These are phyloP conservation scores for Lordiphosa fenestrarum DNA, from an alignment of 2,888 invertebrate species.

Conservation along the genomic window DNA sequence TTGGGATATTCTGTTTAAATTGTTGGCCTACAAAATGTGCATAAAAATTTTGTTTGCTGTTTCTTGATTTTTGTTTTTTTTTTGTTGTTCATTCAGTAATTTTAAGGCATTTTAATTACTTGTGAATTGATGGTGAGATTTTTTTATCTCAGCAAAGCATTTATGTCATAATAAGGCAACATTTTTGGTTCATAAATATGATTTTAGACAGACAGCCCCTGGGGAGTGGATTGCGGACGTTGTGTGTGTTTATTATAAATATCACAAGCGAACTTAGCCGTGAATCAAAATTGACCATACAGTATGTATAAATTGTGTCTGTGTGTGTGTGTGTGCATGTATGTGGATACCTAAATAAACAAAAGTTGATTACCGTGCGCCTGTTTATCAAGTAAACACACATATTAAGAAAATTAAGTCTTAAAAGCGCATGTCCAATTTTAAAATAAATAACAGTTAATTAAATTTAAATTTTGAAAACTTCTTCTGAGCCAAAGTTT, in stretches of 20 bases:
- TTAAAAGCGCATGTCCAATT: not conserved
- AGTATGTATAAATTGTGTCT: too few species aligned
- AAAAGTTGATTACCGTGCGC: constrained; percentile 7
- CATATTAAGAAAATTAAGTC: not conserved
- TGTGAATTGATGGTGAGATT: constrained; percentile 54
- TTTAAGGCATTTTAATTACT: constrained; percentile 65
- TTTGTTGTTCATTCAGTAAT: constrained; percentile 42
- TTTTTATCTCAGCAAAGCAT: constrained; percentile 12
- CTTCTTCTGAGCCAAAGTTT: too few species aligned
- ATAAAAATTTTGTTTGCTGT: too few species aligned
- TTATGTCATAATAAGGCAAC: constrained; percentile 39
- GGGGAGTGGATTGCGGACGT: not conserved
- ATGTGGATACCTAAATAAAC: constrained; percentile 23
- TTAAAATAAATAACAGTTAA: too few species aligned
- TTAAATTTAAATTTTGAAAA: too few species aligned
- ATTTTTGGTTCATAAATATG: constrained; percentile 43
- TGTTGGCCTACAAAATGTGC: constrained; percentile 43
- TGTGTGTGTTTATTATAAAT: constrained; percentile 37
- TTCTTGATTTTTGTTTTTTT: constrained; percentile 18
- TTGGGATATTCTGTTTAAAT: constrained; percentile 19
- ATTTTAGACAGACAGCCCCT: constrained; percentile 4
- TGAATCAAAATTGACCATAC: constrained; percentile 22
- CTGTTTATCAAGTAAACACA: constrained; percentile 6
- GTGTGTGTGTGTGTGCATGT: too few species aligned
- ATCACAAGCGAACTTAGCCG: constrained; percentile 42